phyloP scores from a whole-genome alignment of 1,140 invertebrate genomes.

The Hyles euphorbiae region DNA sequence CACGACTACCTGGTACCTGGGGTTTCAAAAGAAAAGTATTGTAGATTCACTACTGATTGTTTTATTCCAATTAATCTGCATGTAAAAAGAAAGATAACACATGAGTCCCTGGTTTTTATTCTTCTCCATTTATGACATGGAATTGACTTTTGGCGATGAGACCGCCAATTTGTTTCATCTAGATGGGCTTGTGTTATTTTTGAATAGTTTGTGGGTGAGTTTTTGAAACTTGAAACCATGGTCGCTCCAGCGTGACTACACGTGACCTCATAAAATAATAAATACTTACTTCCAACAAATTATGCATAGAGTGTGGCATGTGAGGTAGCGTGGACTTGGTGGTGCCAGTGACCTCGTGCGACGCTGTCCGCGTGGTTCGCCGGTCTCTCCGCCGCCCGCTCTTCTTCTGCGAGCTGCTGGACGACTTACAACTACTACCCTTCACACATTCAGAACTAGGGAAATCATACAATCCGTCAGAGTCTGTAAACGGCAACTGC shows the following conservation, averaged over 20 bases:
- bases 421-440: conserved; percentile 52
- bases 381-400: conserved; percentile 71
- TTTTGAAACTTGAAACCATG: too few species aligned
- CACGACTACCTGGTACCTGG: conserved; percentile 54
- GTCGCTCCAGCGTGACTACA: too few species aligned
- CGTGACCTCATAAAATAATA: background rate
- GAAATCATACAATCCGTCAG: conserved; percentile 85
- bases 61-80: too few species aligned
- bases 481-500: conserved; percentile 82
- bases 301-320: conserved; percentile 71
- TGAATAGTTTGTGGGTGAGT: too few species aligned
- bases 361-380: conserved; percentile 58
- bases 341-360: conserved; percentile 58
- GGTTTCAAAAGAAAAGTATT: background rate
- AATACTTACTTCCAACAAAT: conserved; percentile 66
- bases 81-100: too few species aligned
- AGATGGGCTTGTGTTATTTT: too few species aligned
- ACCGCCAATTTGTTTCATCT: too few species aligned
- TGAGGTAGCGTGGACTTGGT: conserved; percentile 73
- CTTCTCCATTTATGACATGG: too few species aligned
- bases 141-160: too few species aligned
- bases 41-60: background rate
- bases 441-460: conserved; percentile 82
- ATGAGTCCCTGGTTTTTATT: too few species aligned
- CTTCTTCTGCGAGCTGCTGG: conserved; percentile 73